Base-by-base conservation (phyloP, 2,888 invertebrate species). In the Chrysolina americana region DNA sequence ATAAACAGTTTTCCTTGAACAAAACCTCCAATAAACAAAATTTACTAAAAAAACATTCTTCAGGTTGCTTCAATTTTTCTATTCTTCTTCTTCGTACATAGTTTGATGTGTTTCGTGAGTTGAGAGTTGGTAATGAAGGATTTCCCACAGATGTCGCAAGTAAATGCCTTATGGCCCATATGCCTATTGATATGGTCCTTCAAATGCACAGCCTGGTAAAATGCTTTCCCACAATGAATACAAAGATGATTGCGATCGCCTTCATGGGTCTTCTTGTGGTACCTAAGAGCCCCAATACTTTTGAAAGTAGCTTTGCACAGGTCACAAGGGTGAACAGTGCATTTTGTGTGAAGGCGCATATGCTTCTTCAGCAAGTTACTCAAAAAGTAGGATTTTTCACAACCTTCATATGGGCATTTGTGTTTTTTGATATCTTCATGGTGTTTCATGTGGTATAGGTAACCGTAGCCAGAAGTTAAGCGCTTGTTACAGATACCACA, bases 171-270 rank as follows among this genome's bases (percentile, higher is more conserved):
- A 10, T 66, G 17, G 17, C 66, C 66, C 9, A 36, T 50, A 19
- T 66, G 66, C 23, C 50, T 66, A 28, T 50, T 66, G 11, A 66
- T 36, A 50, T 66, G 66, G 11, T 66, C 48, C 5, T 17, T 48
- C 23, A 66, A 28, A 66, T 66, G 66, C 15, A 66, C 66, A 36
- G 66, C 48, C 13, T 66, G 66, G 17, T 50, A 48, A 17, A 66
- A 66, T 0, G 66, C 50, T 48, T 50, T 66, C 17, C 66, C 66
- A 9, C 66, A 66, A 28, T 50, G 50, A 17, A 50, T 50, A 10
- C 66, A 66, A 15, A 66, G 50, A 50, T 50, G 47, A 50, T 66
- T 50, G 1, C 66, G 44, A 0, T 17, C n/a, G 5, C 66, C 66
- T 50, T 66, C 50, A 41, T 66, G 66, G 36, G 48, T 48, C 28